Base-by-base conservation (phyloP, 2,888 invertebrate genomes). In the Drosophila recens region DNA sequence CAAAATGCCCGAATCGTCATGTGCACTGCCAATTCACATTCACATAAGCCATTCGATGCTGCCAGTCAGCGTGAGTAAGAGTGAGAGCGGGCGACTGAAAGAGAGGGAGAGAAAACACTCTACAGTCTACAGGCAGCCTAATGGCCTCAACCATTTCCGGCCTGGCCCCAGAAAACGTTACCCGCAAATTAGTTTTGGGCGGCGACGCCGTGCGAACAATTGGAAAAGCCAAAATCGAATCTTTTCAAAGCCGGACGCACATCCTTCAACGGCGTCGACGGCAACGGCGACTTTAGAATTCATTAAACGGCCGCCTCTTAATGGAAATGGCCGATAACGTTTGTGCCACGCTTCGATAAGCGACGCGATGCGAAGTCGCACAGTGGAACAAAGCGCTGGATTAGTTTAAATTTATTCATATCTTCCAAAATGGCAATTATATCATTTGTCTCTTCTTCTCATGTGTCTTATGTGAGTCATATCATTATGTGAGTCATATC, bases 311-410 rank as follows among this genome's bases (percentile, higher is more conserved):
- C 75, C 79, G 75, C 75, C 89, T 89, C 90, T 85, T 89, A 87
- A 87, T 87, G 86, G 86, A 87, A 89, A 87, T 85, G 88, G 88
- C 86, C 90, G 86, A 87, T 87, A 87, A 87, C 88, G 83, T 82
- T 87, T 82, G 80, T 81, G 84, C 84, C 64, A 84, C 80, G 85
- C 86, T 89, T 89, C 85, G 85, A 87, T 86, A 87, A 85, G 86
- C 88, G 86, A 49, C 66, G 62, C 52, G 13, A 49, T 66, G 62
- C 52, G 13, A 13, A 13, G 36, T 36, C 13, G 36, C 36, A 36
- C 36, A 5, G 36, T 36, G 36, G 36, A 5, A 4, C 1, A 36
- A 36, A 8, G 0, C 30, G 1, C 30, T 30, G 8, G 30, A 23
- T 23, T 23, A 4, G 23, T 23, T 23, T 23, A 4, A 0, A 4